Conservation (phyloP, 2,113 vertebrate species). For the Abramis brama region DNA sequence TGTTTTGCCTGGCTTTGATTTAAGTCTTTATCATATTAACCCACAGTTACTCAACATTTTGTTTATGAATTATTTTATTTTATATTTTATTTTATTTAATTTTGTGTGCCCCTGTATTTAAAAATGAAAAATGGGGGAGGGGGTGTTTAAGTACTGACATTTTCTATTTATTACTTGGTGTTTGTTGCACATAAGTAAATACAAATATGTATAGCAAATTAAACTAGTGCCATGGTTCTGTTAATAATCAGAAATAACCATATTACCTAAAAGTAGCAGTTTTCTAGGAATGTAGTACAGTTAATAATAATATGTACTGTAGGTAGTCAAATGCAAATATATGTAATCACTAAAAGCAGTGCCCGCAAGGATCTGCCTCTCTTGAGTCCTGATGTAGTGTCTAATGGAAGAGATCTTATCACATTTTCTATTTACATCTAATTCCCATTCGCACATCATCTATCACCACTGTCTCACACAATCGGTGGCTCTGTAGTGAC, state of each 20-base stretch:
- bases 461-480: conserved; percentile 52
- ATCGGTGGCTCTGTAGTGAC: conserved; percentile 51
- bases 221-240: background rate
- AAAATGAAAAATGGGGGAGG: background rate
- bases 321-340: conserved; percentile 46
- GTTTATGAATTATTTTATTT: background rate
- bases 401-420: conserved; percentile 49
- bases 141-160: background rate
- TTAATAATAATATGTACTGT: background rate
- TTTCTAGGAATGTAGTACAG: background rate
- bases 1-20: background rate
- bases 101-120: background rate
- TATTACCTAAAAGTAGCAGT: background rate
- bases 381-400: conserved; percentile 16
- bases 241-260: background rate
- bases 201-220: background rate
- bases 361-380: background rate
- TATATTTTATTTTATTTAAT: background rate
- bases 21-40: background rate
- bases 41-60: background rate
- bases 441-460: conserved; percentile 55
- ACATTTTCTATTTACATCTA: conserved; percentile 57
- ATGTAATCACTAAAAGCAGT: conserved; percentile 18
- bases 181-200: background rate
- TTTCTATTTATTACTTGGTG: background rate